Evolutionary conservation across 1,140 invertebrate genomes (phyloP), one percentile per base, ranked within the genome.

Genomic region (Pseudomyrmex gracilis): DNA sequence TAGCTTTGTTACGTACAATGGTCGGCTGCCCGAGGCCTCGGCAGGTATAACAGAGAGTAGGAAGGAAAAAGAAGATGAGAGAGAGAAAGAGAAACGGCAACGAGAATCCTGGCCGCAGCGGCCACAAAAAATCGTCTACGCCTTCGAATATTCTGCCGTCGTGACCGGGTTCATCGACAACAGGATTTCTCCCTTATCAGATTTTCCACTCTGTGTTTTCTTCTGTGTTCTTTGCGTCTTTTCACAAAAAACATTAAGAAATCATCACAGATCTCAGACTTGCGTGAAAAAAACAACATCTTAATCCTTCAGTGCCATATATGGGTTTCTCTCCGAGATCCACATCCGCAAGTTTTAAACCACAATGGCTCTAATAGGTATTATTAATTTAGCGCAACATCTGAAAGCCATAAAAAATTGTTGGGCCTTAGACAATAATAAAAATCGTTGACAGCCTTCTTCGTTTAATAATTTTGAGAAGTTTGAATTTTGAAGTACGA

Each of bases 121-220:
- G 85, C 66, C 73, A 91, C 90, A 93, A 93, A 93, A 93, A 93
- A 91, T 92, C 86, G 89, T 93, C 90, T 91, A 93, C 91, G 91
- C 91, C 92, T 92, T 84, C 87, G 85, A 91, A 91, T 88, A 91
- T 91, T 90, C 90, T 89, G 87, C 87, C 84, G 63, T 73, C 45
- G 64, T 47, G 53, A 60, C 61, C 24, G 47, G 43, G 17, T 85
- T 77, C 76, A 74, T 78, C 78, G 80, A 82, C 86, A 86, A 87
- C 83, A 85, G 89, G 86, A 87, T 85, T 83, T 77, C 51, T 66
- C 84, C 85, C 83, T 85, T 82, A 63, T 63, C 58, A 82, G 82
- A 74, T 78, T 90, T 89, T 88, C 89, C 85, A 83, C 85, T 87
- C 71, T 71, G 67, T 24, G n/a, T n/a, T n/a, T n/a, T n/a, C 68